These are phyloP conservation scores for Drosophila nannoptera DNA, from an alignment of 1,140 invertebrate genomes.

Conservation along the genomic window DNA sequence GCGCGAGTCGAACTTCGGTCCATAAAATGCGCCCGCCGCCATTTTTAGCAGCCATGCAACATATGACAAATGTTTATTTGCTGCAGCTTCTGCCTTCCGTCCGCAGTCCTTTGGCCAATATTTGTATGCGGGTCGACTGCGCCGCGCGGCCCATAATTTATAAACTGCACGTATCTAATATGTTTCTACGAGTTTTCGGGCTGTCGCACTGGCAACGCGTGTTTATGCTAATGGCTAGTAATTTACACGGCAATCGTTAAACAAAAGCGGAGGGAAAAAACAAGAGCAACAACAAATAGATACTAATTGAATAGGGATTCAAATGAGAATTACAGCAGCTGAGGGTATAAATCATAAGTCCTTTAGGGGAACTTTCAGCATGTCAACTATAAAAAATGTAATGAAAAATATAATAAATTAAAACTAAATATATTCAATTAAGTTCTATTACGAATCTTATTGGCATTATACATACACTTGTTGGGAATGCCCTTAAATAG, in stretches of 20 bases:
- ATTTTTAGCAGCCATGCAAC: slow-evolving; percentile 61
- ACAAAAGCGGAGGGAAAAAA: slow-evolving; percentile 21
- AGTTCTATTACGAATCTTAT: too few relatives aligned
- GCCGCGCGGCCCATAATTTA: slow-evolving; percentile 55
- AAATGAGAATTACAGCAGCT: slow-evolving; percentile 23
- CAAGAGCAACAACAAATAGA: slow-evolving; percentile 38
- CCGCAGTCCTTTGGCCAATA: slow-evolving; percentile 45
- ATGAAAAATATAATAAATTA: too few relatives aligned
- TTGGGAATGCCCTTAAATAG: too few relatives aligned
- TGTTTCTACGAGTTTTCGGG: slow-evolving; percentile 36
- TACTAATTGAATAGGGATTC: slow-evolving; percentile 44
- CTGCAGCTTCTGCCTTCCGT: slow-evolving; percentile 50
- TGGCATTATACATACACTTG: too few relatives aligned
- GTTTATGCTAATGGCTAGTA: slow-evolving; percentile 52
- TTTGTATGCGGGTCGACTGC: slow-evolving; percentile 52
- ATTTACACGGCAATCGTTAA: slow-evolving; percentile 61
- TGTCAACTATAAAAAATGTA: slow-evolving; percentile 7
- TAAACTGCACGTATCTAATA: slow-evolving; percentile 65
- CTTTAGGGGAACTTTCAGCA: not conserved
- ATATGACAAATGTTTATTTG: slow-evolving; percentile 67
- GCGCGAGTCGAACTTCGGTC: slow-evolving; percentile 30
- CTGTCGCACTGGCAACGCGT: slow-evolving; percentile 12
- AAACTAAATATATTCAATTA: too few relatives aligned
- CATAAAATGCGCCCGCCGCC: slow-evolving; percentile 45
- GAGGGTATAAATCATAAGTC: slow-evolving; percentile 12